phyloP scores from a whole-genome alignment of 1,140 invertebrate genomes.

The Holotrichia oblita region DNA sequence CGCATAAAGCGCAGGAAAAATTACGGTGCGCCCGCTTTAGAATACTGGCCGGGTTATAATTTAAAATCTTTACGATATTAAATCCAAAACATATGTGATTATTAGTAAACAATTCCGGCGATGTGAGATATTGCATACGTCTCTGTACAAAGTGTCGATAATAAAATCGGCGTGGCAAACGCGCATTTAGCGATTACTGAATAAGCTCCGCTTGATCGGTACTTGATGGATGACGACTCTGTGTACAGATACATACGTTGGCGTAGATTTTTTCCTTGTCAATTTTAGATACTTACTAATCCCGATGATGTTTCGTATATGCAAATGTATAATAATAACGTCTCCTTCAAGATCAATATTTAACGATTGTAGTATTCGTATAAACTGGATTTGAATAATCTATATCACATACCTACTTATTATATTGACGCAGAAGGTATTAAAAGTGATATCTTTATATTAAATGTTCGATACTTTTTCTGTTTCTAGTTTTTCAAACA shows the following conservation, averaged over 20 bases:
- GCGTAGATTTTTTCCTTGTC: not conserved
- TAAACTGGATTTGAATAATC: not conserved
- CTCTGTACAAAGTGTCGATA: no score
- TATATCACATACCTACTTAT: no score
- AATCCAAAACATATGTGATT: slow-evolving; percentile 8
- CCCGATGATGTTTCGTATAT: not conserved
- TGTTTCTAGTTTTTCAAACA: no score
- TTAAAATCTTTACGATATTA: slow-evolving; percentile 18
- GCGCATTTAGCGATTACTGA: no score
- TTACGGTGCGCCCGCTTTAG: not conserved
- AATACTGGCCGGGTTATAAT: not conserved
- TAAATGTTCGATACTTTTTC: no score
- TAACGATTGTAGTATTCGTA: not conserved
- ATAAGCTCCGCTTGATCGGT: no score
- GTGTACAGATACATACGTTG: not conserved
- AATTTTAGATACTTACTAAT: slow-evolving; percentile 14
- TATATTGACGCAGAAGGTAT: no score
- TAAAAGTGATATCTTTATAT: no score
- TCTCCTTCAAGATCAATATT: not conserved
- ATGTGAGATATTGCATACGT: slow-evolving; percentile 20
- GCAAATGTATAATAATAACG: not conserved
- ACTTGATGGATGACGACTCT: no score
- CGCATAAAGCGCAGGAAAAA: slow-evolving; percentile 1
- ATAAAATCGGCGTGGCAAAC: no score
- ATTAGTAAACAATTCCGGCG: not conserved